Percentiles rank a stretch among this genome's conserved stretches.
These are phyloP conservation scores for Nyctibius grandis DNA, from an alignment of 2,797 vertebrate genomes.

Conservation along the genomic window DNA sequence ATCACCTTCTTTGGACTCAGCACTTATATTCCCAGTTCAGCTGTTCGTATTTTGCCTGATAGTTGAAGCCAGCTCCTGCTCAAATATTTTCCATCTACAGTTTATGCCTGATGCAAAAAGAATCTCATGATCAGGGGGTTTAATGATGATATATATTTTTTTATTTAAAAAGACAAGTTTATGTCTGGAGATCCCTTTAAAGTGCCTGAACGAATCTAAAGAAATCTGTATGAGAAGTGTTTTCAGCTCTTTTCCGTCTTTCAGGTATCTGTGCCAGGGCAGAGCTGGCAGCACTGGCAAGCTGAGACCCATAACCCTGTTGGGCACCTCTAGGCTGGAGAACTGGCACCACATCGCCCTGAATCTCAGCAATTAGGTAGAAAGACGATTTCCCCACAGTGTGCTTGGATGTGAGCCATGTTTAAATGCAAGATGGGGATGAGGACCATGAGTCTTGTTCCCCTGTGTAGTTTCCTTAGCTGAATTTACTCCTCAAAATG, in stretches of 20 bases:
- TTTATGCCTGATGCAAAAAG: slow-evolving; percentile 26
- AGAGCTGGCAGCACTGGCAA: not conserved
- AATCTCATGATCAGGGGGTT: not conserved
- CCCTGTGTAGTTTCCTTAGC: not conserved
- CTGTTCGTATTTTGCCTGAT: not conserved
- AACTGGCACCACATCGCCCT: not conserved
- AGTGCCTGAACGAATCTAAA: not conserved
- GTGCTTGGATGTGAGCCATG: not conserved
- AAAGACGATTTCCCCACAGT: not conserved
- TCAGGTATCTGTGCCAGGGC: not conserved
- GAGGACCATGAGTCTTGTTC: not conserved
- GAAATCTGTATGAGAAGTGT: not conserved
- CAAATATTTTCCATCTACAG: slow-evolving; percentile 49
- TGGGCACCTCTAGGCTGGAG: not conserved
- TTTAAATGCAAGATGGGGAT: not conserved
- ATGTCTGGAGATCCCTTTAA: slow-evolving; percentile 6
- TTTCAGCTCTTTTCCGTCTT: not conserved
- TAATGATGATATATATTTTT: not conserved
- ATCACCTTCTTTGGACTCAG: not conserved
- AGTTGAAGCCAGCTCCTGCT: slow-evolving; percentile 12
- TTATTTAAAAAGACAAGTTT: slow-evolving; percentile 34
- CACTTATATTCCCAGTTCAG: slow-evolving; percentile 28
- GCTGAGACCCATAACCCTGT: accelerated
- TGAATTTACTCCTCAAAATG: not conserved
- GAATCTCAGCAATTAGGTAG: not conserved